Conservation (phyloP, 1,140 invertebrate species). For the Calosoma granatense region DNA sequence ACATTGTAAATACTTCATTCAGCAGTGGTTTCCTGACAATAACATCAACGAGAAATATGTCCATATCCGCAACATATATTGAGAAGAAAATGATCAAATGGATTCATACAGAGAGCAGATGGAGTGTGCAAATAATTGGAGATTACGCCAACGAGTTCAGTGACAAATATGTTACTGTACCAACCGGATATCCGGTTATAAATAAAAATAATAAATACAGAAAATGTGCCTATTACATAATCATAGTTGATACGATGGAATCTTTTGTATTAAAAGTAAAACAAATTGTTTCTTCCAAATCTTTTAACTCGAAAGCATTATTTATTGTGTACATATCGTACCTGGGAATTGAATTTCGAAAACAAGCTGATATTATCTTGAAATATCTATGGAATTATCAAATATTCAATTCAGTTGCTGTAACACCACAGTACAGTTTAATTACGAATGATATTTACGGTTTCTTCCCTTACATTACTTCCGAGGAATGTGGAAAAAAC, state of each 20-base stretch:
- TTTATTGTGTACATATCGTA: background rate
- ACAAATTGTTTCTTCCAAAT: background rate
- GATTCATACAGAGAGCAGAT: background rate
- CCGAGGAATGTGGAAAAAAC: background rate
- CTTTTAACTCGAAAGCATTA: background rate
- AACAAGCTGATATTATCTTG: slow-evolving; percentile 1
- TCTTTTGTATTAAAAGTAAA: background rate
- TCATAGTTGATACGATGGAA: background rate
- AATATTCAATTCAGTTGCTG: background rate
- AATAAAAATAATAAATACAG: background rate
- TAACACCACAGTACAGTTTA: background rate
- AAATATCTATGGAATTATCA: background rate
- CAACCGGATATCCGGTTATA: background rate
- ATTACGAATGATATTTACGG: background rate
- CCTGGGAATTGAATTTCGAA: background rate
- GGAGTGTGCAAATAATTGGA: background rate
- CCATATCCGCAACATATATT: background rate
- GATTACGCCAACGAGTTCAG: background rate
- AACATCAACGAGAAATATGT: background rate
- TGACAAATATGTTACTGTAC: background rate
- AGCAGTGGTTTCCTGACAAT: background rate
- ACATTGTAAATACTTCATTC: background rate
- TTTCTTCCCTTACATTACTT: background rate
- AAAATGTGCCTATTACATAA: background rate
- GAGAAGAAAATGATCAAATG: background rate